phyloP scores from a whole-genome alignment of 64 coral and sea anemone genomes.

The Stichodactyla helianthus region DNA sequence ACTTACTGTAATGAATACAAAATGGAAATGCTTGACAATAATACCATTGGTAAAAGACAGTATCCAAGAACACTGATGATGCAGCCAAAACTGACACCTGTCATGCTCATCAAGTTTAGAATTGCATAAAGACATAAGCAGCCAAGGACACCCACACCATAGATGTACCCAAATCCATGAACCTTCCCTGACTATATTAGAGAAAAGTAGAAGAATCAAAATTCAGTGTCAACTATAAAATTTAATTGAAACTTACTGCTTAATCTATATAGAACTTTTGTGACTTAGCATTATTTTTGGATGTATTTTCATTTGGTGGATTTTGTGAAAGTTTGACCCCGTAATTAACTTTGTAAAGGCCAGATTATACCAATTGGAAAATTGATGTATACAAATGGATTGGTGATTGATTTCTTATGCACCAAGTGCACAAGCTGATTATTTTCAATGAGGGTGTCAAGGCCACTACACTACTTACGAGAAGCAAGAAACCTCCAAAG shows the following conservation, averaged over 20 bases:
- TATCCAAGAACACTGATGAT: constrained; percentile 96
- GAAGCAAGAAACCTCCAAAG: constrained; percentile 89
- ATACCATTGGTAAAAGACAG: constrained; percentile 92
- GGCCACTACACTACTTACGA: constrained; percentile 40
- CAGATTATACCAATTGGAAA: too few species aligned
- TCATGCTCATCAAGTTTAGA: constrained; percentile 99
- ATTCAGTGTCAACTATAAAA: neutral
- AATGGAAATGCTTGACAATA: constrained; percentile 75
- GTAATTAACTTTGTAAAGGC: too few species aligned
- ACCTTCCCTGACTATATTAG: constrained; percentile 76
- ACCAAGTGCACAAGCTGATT: too few species aligned
- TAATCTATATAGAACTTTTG: too few species aligned
- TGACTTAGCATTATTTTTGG: too few species aligned
- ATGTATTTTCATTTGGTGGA: too few species aligned
- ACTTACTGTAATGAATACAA: constrained; percentile 90
- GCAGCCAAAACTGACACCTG: constrained; percentile 82
- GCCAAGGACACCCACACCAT: constrained; percentile 87
- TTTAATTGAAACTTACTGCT: neutral
- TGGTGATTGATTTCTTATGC: too few species aligned
- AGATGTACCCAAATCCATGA: constrained; percentile 99
- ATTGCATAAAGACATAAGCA: constrained; percentile 89
- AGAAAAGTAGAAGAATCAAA: neutral
- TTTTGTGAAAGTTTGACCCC: too few species aligned
- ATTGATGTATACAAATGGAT: too few species aligned
- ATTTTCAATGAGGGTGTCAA: neutral